These are phyloP conservation scores for Tragelaphus scriptus DNA, from an alignment of 2,113 vertebrate genomes.

Conservation along the genomic window DNA sequence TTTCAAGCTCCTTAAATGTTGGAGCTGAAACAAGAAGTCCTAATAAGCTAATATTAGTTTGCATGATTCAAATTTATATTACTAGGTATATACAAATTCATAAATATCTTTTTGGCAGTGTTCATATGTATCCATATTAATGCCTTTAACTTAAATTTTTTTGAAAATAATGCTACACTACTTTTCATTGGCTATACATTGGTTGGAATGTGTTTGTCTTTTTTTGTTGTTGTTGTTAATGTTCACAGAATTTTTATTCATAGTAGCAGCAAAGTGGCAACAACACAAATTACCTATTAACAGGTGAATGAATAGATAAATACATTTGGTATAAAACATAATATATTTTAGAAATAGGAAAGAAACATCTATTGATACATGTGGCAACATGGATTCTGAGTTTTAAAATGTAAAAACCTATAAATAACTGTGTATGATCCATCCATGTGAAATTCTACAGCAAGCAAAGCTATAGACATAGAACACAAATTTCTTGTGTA, in stretches of 20 bases:
- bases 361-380: no score
- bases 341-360: no score
- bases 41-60: not conserved
- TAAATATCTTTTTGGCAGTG: not conserved
- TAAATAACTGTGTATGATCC: not conserved
- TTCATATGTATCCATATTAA: not conserved
- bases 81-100: not conserved
- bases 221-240: no score
- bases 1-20: not conserved
- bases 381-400: not conserved
- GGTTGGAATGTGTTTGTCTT: not conserved
- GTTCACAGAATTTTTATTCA: no score
- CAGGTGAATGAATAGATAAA: no score
- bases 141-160: not conserved
- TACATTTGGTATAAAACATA: no score
- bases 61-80: not conserved
- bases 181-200: not conserved
- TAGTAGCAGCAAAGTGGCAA: no score
- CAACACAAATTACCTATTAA: no score
- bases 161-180: not conserved
- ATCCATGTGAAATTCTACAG: not conserved
- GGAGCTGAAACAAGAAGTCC: not conserved
- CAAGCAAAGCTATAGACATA: no score
- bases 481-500: no score
- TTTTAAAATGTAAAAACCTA: not conserved